A percentile compares a stretch with the other conserved stretches of the same genome.
These are phyloP conservation scores for Bruchidius siliquastri DNA, from an alignment of 2,888 invertebrate genomes.

Conservation along the genomic window DNA sequence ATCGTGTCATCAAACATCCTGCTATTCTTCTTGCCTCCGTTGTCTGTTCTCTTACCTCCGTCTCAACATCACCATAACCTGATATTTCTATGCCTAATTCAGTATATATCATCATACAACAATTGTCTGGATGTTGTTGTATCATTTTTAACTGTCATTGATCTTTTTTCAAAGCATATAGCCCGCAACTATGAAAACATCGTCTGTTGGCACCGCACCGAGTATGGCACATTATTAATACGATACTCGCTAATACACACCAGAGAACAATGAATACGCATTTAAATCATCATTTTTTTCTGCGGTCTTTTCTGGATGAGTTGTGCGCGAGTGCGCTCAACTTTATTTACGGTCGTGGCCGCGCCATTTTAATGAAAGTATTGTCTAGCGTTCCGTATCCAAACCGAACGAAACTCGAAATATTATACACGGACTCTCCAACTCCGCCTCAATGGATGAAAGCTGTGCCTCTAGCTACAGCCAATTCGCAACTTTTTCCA, in stretches of 20 bases:
- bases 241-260: background rate
- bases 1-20: no score
- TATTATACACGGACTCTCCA: no score
- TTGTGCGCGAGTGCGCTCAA: background rate
- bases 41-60: no score
- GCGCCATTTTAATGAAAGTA: background rate
- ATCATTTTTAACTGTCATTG: no score
- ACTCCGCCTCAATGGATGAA: background rate
- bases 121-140: no score
- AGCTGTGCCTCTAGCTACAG: background rate
- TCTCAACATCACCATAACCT: no score
- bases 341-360: background rate
- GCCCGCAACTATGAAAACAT: background rate
- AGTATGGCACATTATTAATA: background rate
- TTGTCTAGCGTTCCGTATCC: background rate
- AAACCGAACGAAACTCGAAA: background rate
- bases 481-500: background rate
- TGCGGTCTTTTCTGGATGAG: background rate
- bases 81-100: no score
- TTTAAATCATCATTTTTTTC: background rate
- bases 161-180: background rate
- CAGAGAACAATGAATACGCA: background rate
- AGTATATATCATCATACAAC: no score
- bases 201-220: background rate
- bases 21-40: no score